Base-by-base conservation (phyloP, 2,888 invertebrate species). In the Adelognathus sp. region DNA sequence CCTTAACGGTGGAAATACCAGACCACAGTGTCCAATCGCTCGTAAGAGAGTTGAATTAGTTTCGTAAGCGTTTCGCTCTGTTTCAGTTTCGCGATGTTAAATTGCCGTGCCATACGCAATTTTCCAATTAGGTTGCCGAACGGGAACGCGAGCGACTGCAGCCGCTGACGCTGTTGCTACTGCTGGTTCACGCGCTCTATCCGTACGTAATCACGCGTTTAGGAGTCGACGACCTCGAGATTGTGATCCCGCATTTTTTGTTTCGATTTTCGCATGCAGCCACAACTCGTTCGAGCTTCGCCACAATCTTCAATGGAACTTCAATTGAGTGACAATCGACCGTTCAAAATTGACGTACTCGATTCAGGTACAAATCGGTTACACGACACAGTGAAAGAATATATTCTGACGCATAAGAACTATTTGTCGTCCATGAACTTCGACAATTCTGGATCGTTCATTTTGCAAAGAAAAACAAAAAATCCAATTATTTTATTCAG, bases 121-220 rank as follows among this genome's bases (percentile, higher is more conserved):
- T 82, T 81, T 80, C 82, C 82, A 82, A 82, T 82, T 80, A 82
- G 79, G 81, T 82, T 80, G 79, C 73, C 73, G 79, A 79, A 77
- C 74, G 72, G 64, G 73, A 77, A 72, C 66, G 58, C 60, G 56
- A 54, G 41, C 69, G 44, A 36, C 41, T 21, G 60, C n/a, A n/a
- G n/a, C 29, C 18, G 39, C 50, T 46, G 58, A 16, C 7, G 61
- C 18, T 1, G 52, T 2, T 7, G 11, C 14, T 63, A 41, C 24
- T 14, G 16, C 29, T n/a, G 50, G 16, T 52, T 36, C 52, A 54
- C 56, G 58, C 39, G 52, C 58, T n/a, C n/a, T 33, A 36, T 27
- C 74, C 44, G 18, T 9, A 58, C 36, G 29, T 36, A 67, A 61
- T 66, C 61, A 27, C 46, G 21, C 60, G 60, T 52, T 76, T 64